Base-by-base conservation (phyloP, 1,140 invertebrate genomes). In the Charaxes varanes region DNA sequence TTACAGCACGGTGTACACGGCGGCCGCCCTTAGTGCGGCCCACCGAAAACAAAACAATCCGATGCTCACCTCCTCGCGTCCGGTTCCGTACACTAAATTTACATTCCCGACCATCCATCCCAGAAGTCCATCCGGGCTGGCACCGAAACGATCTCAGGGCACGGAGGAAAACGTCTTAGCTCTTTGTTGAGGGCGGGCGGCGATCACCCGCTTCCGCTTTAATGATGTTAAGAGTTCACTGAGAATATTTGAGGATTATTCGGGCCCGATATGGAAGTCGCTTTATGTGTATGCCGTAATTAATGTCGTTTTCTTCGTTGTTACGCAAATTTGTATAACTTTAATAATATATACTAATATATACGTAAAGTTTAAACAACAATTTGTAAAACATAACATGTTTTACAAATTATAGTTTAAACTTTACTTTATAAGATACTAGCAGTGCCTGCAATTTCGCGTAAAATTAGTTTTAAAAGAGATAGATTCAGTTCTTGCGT, bases 131-230 rank as follows among this genome's bases (percentile, higher is more conserved):
- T 78, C 74, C 72, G 72, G 76, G 62, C 44, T 62, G 67, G 71
- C 70, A 79, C 80, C 80, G 80, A 83, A 80, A 78, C 70, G 76
- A 77, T 78, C 73, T 77, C 69, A 68, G 71, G 64, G 63, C 57
- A 60, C 53, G 47, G 53, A 70, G 61, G 68, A 68, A 65, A 68
- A 68, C 68, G 74, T 83, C 79, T 80, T 76, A 62, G 46, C 49
- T 53, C 38, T 53, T 47, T 59, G 59, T 62, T 48, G 60, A 53
- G 60, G 44, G 53, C 48, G 48, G 24, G 19, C 22, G 41, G 62
- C 54, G 66, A 57, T 51, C 52, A 59, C 45, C 56, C 36, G 46
- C 36, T 46, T 51, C 41, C 35, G 34, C 36, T 55, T 51, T 56
- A 53, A 60, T 60, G 46, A 53, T 41, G 26, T 34, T 51, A 43